phyloP scores from a whole-genome alignment of 1,140 invertebrate genomes.

The Trichomalopsis sarcophagae region DNA sequence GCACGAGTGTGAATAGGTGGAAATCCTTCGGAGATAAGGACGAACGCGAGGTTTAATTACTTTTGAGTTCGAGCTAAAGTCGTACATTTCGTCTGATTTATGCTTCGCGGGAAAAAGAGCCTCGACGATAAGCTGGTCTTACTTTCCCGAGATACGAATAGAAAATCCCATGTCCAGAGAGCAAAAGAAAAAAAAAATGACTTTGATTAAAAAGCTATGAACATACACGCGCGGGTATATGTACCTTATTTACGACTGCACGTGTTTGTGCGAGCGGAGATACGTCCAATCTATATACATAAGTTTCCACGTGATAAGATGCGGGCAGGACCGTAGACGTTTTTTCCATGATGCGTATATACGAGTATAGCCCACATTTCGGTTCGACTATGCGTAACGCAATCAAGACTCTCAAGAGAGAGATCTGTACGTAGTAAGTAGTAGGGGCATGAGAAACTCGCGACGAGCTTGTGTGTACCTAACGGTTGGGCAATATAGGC shows the following conservation, averaged over 20 bases:
- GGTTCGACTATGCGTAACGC: neutral
- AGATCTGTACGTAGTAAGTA: no score
- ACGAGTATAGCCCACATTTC: no score
- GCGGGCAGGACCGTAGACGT: neutral
- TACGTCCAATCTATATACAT: neutral
- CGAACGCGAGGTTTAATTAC: neutral
- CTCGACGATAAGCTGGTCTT: neutral
- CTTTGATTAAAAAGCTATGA: neutral
- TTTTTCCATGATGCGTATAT: neutral
- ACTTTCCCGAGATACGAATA: neutral
- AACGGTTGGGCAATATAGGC: no score
- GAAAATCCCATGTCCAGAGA: no score
- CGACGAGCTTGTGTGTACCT: no score
- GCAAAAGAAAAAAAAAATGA: neutral
- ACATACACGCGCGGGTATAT: neutral
- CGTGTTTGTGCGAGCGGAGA: neutral
- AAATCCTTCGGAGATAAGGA: neutral
- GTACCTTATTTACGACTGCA: conserved; percentile 4
- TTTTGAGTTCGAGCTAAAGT: neutral
- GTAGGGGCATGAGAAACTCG: no score
- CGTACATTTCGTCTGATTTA: neutral
- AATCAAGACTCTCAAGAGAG: no score
- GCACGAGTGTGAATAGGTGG: neutral
- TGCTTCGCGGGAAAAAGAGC: neutral
- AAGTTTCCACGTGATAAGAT: neutral